Base-by-base conservation (phyloP, 2,797 vertebrate species). In the Pyrocephalus nanus region DNA sequence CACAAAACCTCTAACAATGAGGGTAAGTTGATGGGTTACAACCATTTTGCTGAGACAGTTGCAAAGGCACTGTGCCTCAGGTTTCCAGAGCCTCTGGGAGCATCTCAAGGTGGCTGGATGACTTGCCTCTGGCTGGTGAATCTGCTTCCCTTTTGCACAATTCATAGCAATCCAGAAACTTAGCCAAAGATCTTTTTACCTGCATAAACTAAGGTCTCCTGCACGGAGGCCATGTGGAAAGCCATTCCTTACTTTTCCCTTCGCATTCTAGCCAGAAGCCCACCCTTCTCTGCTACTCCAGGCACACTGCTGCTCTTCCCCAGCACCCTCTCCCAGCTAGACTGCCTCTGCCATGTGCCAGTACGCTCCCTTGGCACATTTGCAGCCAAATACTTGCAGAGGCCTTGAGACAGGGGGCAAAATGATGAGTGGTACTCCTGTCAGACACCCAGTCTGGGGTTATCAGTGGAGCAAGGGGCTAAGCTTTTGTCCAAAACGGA, bases 371-470 rank as follows among this genome's bases (percentile, higher is more conserved):
- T 69, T 8, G 1, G 12, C n/a, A 40, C 6, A 12, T 84, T 88
- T 66, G 29, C 40, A 76, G 36, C 9, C 43, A 79, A 85, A 53
- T 48, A 19, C 4, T 48, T 62, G 27, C 71, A 67, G 36, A 76
- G n/a, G 3, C 51, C 51, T 85, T 22, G n/a, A 66, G 36, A 47
- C 16, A 66, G 18, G 22, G 20, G 84, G n/a, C 6, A 62, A 77
- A 53, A 32, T 2, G 2, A 42, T 15, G 40, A 30, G 4, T 4
- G 1, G 6, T 18, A 40, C 12, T 73, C 50, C 17, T 2, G 3
- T 8, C 0, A 0, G 36, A 64, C 20, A 32, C 30, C 7, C 2
- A 2, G 27, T 4, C 15, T 32, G 18, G 23, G 18, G 9, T 61
- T 73, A 22, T 45, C 47, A 74, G 5, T 15, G 38, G 9, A 76